A percentile compares a stretch with the other conserved stretches of the same genome.
These are phyloP conservation scores for Tipula vernalis DNA, from an alignment of 2,888 invertebrate genomes.

Conservation along the genomic window DNA sequence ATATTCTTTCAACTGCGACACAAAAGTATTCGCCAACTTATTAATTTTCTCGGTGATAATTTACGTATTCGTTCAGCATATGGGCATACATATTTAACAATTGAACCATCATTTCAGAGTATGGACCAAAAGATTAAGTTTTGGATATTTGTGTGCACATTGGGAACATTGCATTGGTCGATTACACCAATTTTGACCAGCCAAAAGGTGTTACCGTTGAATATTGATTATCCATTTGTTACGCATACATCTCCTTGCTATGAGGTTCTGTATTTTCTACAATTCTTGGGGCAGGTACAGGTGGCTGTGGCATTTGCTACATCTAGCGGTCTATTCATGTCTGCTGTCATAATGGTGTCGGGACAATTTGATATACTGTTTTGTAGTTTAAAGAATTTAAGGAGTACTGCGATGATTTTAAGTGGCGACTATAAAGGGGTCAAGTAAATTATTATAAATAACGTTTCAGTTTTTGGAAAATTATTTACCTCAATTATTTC, in stretches of 20 bases:
- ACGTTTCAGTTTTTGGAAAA: neutral
- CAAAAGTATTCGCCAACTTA: constrained; percentile 29
- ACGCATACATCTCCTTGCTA: constrained; percentile 21
- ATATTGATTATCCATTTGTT: constrained; percentile 30
- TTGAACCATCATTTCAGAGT: constrained; percentile 18
- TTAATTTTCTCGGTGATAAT: constrained; percentile 30
- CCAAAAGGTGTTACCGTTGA: constrained; percentile 25
- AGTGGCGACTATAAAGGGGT: constrained; percentile 5
- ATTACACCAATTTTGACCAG: constrained; percentile 23
- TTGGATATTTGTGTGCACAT: constrained; percentile 22
- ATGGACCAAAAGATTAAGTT: constrained; percentile 21
- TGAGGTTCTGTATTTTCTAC: constrained; percentile 21
- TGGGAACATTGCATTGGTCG: constrained; percentile 24
- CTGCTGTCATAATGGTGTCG: constrained; percentile 24
- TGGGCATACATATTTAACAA: constrained; percentile 28
- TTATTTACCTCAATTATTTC: neutral
- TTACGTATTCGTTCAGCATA: constrained; percentile 35
- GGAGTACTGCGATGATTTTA: constrained; percentile 21
- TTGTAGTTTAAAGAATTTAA: constrained; percentile 28
- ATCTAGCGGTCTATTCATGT: constrained; percentile 28
- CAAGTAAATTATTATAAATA: neutral
- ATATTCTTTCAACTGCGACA: constrained; percentile 31
- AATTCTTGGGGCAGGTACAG: constrained; percentile 29
- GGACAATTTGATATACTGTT: constrained; percentile 28
- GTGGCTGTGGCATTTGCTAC: constrained; percentile 22